Conservation (phyloP, 1,140 invertebrate genomes). For the Drosophila nebulosa region DNA sequence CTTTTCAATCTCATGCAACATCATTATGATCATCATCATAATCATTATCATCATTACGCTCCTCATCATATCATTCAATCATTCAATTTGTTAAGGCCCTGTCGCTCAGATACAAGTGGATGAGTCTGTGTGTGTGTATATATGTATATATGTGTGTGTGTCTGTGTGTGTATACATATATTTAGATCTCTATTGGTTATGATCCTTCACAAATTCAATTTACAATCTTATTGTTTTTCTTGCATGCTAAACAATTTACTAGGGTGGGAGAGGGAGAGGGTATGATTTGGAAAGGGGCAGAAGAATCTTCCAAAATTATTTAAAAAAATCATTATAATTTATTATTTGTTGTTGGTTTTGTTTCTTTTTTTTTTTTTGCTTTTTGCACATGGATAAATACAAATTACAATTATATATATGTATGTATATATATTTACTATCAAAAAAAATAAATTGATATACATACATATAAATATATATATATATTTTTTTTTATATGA, state of each 20-base stretch:
- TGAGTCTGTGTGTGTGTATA: constrained; percentile 29
- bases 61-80: constrained; percentile 52
- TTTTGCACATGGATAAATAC: constrained; percentile 73
- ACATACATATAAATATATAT: constrained; percentile 48
- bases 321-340: constrained; percentile 77
- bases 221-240: constrained; percentile 27
- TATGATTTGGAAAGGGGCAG: neutral
- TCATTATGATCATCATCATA: neutral
- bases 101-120: constrained; percentile 71
- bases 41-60: constrained; percentile 21
- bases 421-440: constrained; percentile 45
- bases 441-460: constrained; percentile 63
- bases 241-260: constrained; percentile 57
- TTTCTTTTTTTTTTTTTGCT: constrained; percentile 12
- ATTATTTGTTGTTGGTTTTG: constrained; percentile 32
- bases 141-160: constrained; percentile 7
- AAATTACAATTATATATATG: constrained; percentile 70
- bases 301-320: constrained; percentile 5
- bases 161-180: neutral
- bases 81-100: constrained; percentile 64
- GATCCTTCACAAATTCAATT: constrained; percentile 23
- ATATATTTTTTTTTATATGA: constrained; percentile 36
- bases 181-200: constrained; percentile 24
- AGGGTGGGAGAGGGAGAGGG: neutral
- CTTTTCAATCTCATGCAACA: constrained; percentile 9